These are phyloP conservation scores for Sinocyclocheilus anshuiensis DNA, from an alignment of 2,113 vertebrate species.

Conservation along the genomic window DNA sequence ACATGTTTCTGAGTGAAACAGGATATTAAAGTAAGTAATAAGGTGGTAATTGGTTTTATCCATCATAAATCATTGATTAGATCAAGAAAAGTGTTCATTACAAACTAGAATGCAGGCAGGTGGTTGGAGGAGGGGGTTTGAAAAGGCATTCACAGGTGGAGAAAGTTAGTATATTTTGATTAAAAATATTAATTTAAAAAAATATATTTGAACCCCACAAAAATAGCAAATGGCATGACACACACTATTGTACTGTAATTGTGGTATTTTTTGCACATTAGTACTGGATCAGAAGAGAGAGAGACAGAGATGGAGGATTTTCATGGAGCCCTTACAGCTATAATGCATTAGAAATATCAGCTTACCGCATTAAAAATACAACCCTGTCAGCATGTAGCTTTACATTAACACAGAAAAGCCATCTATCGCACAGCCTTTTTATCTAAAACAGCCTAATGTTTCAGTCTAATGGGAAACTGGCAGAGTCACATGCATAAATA, in stretches of 20 bases:
- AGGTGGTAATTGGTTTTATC: not conserved
- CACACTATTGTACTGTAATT: not conserved
- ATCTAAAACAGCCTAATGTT: conserved; percentile 36
- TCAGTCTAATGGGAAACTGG: conserved; percentile 18
- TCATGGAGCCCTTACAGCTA: conserved; percentile 4
- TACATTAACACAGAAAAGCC: conserved; percentile 39
- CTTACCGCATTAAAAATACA: conserved; percentile 32
- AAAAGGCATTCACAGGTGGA: not conserved
- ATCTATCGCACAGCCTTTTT: not conserved
- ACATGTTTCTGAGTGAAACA: not conserved
- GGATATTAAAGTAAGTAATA: not conserved
- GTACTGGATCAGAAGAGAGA: not conserved
- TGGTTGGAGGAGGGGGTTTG: not conserved
- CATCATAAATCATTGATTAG: not conserved
- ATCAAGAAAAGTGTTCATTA: not conserved
- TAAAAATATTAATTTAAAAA: no score
- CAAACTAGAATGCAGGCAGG: not conserved
- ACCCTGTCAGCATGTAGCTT: conserved; percentile 27
- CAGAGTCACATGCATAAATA: conserved; percentile 30
- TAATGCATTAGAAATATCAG: conserved; percentile 36
- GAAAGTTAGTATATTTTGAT: not conserved
- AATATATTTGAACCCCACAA: not conserved
- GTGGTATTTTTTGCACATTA: not conserved
- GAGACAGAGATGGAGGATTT: not conserved
- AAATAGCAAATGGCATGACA: not conserved